A percentile compares a stretch with the other conserved stretches of the same genome.
phyloP scores from a whole-genome alignment of 2,888 invertebrate genomes.

The Caenorhabditis japonica region DNA sequence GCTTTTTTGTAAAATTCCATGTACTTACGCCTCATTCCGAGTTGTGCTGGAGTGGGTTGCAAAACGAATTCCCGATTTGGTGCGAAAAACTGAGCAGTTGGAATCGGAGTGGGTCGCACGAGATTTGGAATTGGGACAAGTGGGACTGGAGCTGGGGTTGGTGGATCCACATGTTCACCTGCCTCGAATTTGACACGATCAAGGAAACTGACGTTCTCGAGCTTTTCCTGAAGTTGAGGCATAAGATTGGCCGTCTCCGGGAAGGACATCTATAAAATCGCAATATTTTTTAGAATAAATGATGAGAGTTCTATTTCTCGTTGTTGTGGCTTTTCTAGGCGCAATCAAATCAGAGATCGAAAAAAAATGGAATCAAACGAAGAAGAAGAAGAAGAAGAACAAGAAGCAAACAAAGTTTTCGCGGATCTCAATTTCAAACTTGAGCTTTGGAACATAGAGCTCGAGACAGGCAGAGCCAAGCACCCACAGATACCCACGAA shows the following conservation, averaged over 20 bases:
- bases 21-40: conserved; percentile 81
- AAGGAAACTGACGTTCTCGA: conserved; percentile 39
- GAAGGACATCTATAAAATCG: conserved; percentile 35
- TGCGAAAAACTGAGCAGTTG: conserved; percentile 31
- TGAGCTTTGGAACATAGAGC: conserved; percentile 38
- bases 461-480: conserved; percentile 3
- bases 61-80: conserved; percentile 82
- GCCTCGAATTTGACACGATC: conserved; percentile 21
- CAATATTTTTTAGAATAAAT: background rate
- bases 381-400: conserved; percentile 3
- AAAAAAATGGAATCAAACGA: background rate
- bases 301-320: background rate
- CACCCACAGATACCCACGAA: conserved; percentile 8
- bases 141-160: conserved; percentile 13
- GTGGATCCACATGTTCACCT: no score
- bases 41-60: conserved; percentile 93
- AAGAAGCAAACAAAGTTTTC: no score
- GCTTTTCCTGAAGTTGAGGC: conserved; percentile 44
- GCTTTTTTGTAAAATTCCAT: no score
- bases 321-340: no score
- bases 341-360: no score
- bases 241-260: conserved; percentile 23
- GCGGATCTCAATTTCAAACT: conserved; percentile 20
- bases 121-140: conserved; percentile 2
- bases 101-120: conserved; percentile 32